These are phyloP conservation scores for Stenoptilia bipunctidactyla DNA, from an alignment of 2,888 invertebrate species.

Conservation along the genomic window DNA sequence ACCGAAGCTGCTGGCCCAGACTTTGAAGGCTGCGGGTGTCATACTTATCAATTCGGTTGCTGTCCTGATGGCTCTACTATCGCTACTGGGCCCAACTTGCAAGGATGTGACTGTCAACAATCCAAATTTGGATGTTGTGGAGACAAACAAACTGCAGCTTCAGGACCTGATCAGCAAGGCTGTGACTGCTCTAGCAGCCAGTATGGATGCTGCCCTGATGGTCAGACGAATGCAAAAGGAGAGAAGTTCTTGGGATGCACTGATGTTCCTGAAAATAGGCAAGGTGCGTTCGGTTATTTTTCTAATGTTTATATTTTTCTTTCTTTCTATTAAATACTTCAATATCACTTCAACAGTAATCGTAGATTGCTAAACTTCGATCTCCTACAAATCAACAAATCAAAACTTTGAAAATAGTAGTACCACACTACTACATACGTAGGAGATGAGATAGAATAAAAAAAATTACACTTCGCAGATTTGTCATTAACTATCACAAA, in stretches of 20 bases:
- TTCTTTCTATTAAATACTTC: too few relatives aligned
- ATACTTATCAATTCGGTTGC: slow-evolving; percentile 91
- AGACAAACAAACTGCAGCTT: slow-evolving; percentile 84
- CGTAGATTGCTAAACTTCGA: too few relatives aligned
- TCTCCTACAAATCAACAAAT: too few relatives aligned
- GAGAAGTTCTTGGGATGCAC: slow-evolving; percentile 88
- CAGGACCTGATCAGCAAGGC: slow-evolving; percentile 80
- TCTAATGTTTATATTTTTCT: too few relatives aligned
- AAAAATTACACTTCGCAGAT: too few relatives aligned
- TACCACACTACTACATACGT: too few relatives aligned
- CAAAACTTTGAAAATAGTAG: too few relatives aligned
- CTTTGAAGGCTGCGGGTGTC: slow-evolving; percentile 86
- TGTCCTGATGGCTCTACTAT: slow-evolving; percentile 85
- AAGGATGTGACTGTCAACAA: slow-evolving; percentile 83
- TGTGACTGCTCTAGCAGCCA: slow-evolving; percentile 86
- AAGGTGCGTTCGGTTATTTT: slow-evolving; percentile 68
- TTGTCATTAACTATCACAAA: too few relatives aligned
- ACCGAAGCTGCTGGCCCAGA: slow-evolving; percentile 83
- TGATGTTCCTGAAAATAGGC: slow-evolving; percentile 76
- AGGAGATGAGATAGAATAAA: too few relatives aligned
- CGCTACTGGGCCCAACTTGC: slow-evolving; percentile 74
- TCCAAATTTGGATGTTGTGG: slow-evolving; percentile 87
- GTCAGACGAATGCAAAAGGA: slow-evolving; percentile 81
- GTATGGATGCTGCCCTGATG: slow-evolving; percentile 91
- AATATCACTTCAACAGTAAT: background rate